A percentile compares a stretch with the other conserved stretches of the same genome.
phyloP scores from a whole-genome alignment of 1,140 invertebrate genomes.

The Lineus longissimus region DNA sequence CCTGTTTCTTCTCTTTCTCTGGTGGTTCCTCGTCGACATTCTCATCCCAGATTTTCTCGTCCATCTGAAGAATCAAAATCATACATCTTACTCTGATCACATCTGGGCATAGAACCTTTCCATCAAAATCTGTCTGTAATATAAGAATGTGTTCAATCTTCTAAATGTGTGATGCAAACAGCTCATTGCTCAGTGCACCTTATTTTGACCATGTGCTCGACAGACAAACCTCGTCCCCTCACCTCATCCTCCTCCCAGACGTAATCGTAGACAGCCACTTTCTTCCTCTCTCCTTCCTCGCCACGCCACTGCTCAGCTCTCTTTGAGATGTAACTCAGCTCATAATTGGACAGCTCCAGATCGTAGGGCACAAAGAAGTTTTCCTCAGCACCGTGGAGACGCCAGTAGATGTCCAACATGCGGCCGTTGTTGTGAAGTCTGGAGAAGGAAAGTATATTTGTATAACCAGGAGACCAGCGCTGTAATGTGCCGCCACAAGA shows the following conservation, averaged over 20 bases:
- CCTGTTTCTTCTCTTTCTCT: conserved; percentile 26
- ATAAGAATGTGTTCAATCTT: too few species aligned
- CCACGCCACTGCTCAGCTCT: conserved; percentile 47
- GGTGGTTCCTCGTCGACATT: conserved; percentile 21
- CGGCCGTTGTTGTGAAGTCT: conserved; percentile 51
- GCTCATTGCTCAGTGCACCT: too few species aligned
- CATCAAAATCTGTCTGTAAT: too few species aligned
- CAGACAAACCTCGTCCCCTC: too few species aligned
- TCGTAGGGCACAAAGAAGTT: conserved; percentile 50
- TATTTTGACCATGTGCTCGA: too few species aligned
- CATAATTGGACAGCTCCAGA: conserved; percentile 48
- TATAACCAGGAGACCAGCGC: too few species aligned
- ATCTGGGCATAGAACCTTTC: too few species aligned
- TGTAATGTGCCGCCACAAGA: too few species aligned
- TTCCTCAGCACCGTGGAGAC: conserved; percentile 42
- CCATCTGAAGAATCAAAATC: conserved; percentile 23
- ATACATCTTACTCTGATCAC: too few species aligned
- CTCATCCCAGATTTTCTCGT: conserved; percentile 44
- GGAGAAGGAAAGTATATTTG: conserved; percentile 9
- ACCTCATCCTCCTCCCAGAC: conserved; percentile 51
- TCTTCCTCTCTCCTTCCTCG: conserved; percentile 46
- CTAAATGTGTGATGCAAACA: too few species aligned
- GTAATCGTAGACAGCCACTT: conserved; percentile 49
- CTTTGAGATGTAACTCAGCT: conserved; percentile 39
- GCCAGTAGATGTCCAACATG: conserved; percentile 48